Evolutionary conservation across 1,140 invertebrate species (phyloP).

Genomic region (Delia radicum): DNA sequence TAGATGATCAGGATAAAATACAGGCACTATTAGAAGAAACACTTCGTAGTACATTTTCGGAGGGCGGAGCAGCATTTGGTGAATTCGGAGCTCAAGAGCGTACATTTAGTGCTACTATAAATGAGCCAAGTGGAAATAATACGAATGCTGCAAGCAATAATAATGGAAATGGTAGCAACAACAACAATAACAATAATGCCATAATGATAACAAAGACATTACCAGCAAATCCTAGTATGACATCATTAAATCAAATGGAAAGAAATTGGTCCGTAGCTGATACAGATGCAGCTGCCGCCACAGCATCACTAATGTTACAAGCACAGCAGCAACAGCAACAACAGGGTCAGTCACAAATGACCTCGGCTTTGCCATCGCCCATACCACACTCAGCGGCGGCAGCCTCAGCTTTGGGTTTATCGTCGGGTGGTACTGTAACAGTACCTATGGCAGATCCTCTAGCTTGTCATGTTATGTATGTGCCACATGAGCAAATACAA

Average conservation of each 20-base stretch:
- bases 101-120: slow-evolving; percentile 30
- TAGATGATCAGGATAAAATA: slow-evolving; percentile 77
- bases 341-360: slow-evolving; percentile 33
- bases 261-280: slow-evolving; percentile 53
- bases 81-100: slow-evolving; percentile 26
- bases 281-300: slow-evolving; percentile 39
- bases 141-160: background rate
- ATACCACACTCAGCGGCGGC: background rate
- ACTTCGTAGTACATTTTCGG: slow-evolving; percentile 59
- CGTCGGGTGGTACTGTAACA: background rate
- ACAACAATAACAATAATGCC: slow-evolving; percentile 5
- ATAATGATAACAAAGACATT: slow-evolving; percentile 27
- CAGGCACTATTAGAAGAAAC: slow-evolving; percentile 72
- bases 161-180: background rate
- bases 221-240: slow-evolving; percentile 31
- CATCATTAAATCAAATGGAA: slow-evolving; percentile 45
- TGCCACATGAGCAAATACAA: slow-evolving; percentile 38
- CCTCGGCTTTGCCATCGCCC: background rate
- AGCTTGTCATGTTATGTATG: slow-evolving; percentile 40
- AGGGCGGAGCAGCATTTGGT: slow-evolving; percentile 34
- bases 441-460: slow-evolving; percentile 1
- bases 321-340: slow-evolving; percentile 32
- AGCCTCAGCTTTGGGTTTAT: background rate
- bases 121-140: slow-evolving; percentile 17
- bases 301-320: slow-evolving; percentile 26